phyloP scores from a whole-genome alignment of 2,888 invertebrate species.

The Andrena flavipes region DNA sequence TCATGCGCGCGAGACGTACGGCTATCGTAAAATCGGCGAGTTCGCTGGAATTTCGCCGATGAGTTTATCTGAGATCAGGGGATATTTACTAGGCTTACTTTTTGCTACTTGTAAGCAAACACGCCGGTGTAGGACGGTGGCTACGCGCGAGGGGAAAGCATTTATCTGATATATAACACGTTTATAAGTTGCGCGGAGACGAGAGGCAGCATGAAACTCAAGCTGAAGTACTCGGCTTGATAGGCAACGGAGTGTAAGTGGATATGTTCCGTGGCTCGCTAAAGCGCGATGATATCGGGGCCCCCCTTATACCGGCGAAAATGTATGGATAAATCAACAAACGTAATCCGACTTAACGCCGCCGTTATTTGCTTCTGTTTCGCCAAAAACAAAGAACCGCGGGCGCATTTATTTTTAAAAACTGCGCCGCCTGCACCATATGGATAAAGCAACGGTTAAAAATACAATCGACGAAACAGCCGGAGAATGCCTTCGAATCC shows the following conservation, averaged over 20 bases:
- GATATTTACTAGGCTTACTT: constrained; percentile 63
- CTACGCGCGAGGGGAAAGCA: constrained; percentile 59
- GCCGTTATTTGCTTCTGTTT: constrained; percentile 38
- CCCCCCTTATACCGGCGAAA: constrained; percentile 52
- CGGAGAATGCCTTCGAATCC: constrained; percentile 15
- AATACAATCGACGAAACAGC: constrained; percentile 53
- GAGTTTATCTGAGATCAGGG: constrained; percentile 68
- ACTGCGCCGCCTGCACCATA: constrained; percentile 17
- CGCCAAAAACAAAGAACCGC: constrained; percentile 14
- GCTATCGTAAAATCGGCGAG: constrained; percentile 30
- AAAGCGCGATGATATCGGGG: constrained; percentile 69
- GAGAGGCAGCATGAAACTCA: constrained; percentile 70
- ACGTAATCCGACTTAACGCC: constrained; percentile 46
- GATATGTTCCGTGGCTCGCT: constrained; percentile 72
- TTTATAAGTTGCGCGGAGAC: constrained; percentile 65
- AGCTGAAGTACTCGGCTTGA: constrained; percentile 70
- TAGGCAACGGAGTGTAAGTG: constrained; percentile 73
- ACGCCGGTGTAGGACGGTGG: constrained; percentile 52
- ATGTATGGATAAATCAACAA: constrained; percentile 61
- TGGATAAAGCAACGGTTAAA: constrained; percentile 59
- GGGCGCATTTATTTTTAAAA: constrained; percentile 47
- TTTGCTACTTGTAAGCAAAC: constrained; percentile 70
- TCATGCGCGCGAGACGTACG: constrained; percentile 8
- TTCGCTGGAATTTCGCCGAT: constrained; percentile 54
- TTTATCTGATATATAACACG: constrained; percentile 74